phyloP scores from a whole-genome alignment of 2,888 invertebrate genomes.

The Dasypolia templi region DNA sequence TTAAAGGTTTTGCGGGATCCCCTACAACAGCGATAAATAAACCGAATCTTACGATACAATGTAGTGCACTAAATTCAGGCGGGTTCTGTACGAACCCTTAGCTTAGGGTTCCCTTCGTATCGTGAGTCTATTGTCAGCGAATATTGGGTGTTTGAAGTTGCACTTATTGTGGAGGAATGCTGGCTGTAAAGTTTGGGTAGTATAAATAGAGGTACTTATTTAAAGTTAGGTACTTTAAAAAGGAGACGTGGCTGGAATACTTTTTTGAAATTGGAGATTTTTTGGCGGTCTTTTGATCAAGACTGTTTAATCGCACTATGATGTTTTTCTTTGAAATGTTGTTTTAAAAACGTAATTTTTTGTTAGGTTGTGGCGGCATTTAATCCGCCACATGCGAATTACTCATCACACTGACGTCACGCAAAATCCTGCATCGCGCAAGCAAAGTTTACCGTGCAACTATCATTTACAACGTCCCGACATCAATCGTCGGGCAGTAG shows the following conservation, averaged over 20 bases:
- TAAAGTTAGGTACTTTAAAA: constrained; percentile 1
- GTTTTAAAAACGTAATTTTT: background rate
- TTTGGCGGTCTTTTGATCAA: background rate
- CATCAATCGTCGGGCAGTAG: too few relatives aligned
- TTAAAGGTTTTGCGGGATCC: constrained; percentile 77
- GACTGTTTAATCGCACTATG: background rate
- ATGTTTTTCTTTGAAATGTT: background rate
- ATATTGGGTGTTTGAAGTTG: constrained; percentile 47
- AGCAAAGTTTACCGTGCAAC: too few relatives aligned
- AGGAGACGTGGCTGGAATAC: background rate
- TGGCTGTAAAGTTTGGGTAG: background rate
- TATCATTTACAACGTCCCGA: too few relatives aligned
- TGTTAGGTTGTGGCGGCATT: too few relatives aligned
- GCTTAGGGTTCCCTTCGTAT: constrained; percentile 56
- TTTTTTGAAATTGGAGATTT: background rate
- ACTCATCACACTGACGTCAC: too few relatives aligned
- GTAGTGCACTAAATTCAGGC: constrained; percentile 68
- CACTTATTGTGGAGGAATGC: constrained; percentile 38
- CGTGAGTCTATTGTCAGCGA: constrained; percentile 60
- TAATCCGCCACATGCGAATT: too few relatives aligned
- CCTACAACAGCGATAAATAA: constrained; percentile 76
- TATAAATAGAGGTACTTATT: constrained; percentile 7
- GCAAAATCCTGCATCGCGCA: too few relatives aligned
- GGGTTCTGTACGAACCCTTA: constrained; percentile 50
- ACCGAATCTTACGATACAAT: constrained; percentile 67